phyloP scores from a whole-genome alignment of 2,888 invertebrate species.

The Dermolepida albohirtum region DNA sequence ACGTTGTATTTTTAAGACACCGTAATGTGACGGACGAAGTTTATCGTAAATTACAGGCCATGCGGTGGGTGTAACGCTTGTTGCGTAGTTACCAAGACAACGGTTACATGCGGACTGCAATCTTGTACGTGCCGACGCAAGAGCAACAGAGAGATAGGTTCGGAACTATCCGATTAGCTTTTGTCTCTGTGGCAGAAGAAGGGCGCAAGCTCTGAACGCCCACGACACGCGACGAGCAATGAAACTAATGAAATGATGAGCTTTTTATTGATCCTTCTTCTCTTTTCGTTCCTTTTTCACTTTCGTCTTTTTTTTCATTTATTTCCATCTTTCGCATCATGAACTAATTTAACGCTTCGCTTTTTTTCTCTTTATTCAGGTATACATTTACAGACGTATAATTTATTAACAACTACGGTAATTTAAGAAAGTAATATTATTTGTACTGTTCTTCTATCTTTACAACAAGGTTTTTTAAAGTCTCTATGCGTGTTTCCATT shows the following conservation, averaged over 20 bases:
- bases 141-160: conserved; percentile 53
- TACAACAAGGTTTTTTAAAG: not conserved
- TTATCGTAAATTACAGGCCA: conserved; percentile 49
- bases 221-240: conserved; percentile 60
- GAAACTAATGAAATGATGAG: conserved; percentile 50
- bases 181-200: conserved; percentile 49
- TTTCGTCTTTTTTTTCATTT: conserved; percentile 10
- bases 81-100: conserved; percentile 59
- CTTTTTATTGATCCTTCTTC: conserved; percentile 43
- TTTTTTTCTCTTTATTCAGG: not conserved
- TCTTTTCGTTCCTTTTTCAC: conserved; percentile 30
- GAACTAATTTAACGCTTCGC: conserved; percentile 18
- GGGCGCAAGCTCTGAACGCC: conserved; percentile 61
- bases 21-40: conserved; percentile 43
- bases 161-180: conserved; percentile 54
- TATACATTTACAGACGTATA: not conserved
- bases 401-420: conserved; percentile 14
- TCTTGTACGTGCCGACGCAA: conserved; percentile 48
- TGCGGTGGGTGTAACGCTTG: conserved; percentile 58
- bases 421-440: not conserved
- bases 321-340: conserved; percentile 7
- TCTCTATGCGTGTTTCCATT: no score
- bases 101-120: conserved; percentile 62
- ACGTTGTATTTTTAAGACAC: conserved; percentile 10
- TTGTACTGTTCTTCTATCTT: not conserved